A percentile compares a stretch with the other conserved stretches of the same genome.
Conservation (phyloP, 2,888 invertebrate species). For the Lumbricus terrestris region DNA sequence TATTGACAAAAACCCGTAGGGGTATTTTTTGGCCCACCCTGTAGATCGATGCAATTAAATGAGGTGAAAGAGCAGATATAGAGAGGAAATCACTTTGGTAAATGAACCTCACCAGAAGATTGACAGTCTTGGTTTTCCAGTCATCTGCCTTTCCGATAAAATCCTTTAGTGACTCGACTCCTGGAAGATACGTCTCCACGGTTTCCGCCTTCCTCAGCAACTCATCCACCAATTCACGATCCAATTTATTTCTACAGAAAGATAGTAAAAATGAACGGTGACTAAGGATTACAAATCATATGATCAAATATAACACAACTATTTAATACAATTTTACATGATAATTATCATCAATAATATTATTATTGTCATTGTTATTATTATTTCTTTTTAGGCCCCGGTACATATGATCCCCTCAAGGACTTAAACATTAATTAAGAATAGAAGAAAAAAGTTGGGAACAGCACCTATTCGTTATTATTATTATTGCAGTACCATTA, state of each 20-base stretch:
- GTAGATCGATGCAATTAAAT: not conserved
- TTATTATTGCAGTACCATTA: too few relatives aligned
- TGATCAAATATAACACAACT: not conserved
- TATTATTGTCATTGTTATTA: too few relatives aligned
- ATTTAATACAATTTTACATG: not conserved
- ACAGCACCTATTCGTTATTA: too few relatives aligned
- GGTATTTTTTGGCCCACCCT: too few relatives aligned
- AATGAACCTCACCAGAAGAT: constrained; percentile 57
- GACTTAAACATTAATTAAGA: too few relatives aligned
- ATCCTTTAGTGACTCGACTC: constrained; percentile 73
- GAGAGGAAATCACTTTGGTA: not conserved
- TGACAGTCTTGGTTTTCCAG: constrained; percentile 67
- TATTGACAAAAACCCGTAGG: too few relatives aligned
- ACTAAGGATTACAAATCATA: not conserved
- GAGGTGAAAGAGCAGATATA: not conserved
- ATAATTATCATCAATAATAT: too few relatives aligned
- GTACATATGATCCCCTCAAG: too few relatives aligned
- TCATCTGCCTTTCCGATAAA: constrained; percentile 71
- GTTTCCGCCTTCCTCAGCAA: constrained; percentile 73
- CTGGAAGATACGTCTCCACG: constrained; percentile 78
- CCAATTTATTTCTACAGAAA: not conserved
- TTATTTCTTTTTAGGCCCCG: too few relatives aligned
- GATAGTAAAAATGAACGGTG: not conserved
- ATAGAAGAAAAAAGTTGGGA: too few relatives aligned
- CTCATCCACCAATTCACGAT: constrained; percentile 60